Percentiles rank a stretch among this genome's conserved stretches.
phyloP scores from a whole-genome alignment of 2,888 invertebrate genomes.

The Brachypterus glaber region DNA sequence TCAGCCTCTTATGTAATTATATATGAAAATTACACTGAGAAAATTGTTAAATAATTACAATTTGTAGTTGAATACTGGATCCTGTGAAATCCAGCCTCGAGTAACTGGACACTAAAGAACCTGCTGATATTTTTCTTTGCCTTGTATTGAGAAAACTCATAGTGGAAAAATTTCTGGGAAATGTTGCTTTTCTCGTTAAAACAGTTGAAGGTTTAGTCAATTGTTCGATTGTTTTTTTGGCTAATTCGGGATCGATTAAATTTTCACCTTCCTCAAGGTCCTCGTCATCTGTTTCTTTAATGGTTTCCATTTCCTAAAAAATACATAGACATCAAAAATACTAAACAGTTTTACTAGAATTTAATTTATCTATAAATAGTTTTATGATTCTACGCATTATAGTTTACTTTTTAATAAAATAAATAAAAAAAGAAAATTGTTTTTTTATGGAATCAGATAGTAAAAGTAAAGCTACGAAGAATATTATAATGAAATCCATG shows the following conservation, averaged over 20 bases:
- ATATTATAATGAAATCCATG: no score
- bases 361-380: no score
- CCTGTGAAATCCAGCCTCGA: conserved; percentile 68
- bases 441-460: no score
- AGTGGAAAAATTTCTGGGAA: conserved; percentile 37
- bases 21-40: no score
- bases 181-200: conserved; percentile 34
- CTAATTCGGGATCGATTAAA: conserved; percentile 28
- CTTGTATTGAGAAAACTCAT: conserved; percentile 33
- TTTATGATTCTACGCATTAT: no score
- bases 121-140: conserved; percentile 39
- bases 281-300: conserved; percentile 53
- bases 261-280: conserved; percentile 41
- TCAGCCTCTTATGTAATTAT: no score
- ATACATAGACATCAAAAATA: conserved; percentile 7
- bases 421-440: no score
- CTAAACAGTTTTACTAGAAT: no score
- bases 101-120: conserved; percentile 61
- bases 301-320: conserved; percentile 58
- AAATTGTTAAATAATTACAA: no score
- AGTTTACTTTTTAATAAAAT: no score
- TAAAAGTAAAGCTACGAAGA: no score
- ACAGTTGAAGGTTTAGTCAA: conserved; percentile 27
- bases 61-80: conserved; percentile 61
- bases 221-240: conserved; percentile 34